These are phyloP conservation scores for Crotalus viridis DNA, from an alignment of 2,113 vertebrate species.

Conservation along the genomic window DNA sequence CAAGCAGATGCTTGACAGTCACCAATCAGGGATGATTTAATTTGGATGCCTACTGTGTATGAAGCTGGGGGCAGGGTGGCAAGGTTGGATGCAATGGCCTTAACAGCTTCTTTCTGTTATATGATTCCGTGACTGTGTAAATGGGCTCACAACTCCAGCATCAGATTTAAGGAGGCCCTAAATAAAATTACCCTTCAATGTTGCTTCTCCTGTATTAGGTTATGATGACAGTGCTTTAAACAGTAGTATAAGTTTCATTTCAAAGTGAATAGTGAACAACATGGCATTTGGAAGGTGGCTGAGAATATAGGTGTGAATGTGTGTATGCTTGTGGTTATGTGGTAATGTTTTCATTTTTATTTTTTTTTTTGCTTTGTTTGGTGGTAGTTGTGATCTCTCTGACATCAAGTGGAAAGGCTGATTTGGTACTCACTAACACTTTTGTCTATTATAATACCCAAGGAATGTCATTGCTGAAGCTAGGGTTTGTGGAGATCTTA, in stretches of 20 bases:
- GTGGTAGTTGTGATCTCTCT: background rate
- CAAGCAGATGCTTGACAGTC: background rate
- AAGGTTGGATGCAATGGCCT: background rate
- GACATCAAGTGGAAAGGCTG: background rate
- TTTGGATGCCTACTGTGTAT: background rate
- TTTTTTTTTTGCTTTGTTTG: background rate
- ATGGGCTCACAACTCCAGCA: background rate
- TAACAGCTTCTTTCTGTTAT: background rate
- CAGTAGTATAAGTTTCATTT: background rate
- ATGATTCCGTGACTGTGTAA: background rate
- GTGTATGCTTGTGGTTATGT: background rate
- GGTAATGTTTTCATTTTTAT: background rate
- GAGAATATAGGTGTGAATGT: background rate
- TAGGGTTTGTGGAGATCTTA: background rate
- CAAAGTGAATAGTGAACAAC: background rate
- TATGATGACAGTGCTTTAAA: background rate
- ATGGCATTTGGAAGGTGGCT: background rate
- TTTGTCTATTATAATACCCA: background rate
- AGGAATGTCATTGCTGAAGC: background rate
- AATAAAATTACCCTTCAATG: background rate
- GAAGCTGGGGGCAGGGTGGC: background rate
- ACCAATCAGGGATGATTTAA: background rate
- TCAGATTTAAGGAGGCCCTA: background rate
- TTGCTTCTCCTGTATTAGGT: background rate
- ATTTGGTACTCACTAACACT: background rate